Base-by-base conservation (phyloP, 2,888 invertebrate genomes). In the Augochlorella aurata region DNA sequence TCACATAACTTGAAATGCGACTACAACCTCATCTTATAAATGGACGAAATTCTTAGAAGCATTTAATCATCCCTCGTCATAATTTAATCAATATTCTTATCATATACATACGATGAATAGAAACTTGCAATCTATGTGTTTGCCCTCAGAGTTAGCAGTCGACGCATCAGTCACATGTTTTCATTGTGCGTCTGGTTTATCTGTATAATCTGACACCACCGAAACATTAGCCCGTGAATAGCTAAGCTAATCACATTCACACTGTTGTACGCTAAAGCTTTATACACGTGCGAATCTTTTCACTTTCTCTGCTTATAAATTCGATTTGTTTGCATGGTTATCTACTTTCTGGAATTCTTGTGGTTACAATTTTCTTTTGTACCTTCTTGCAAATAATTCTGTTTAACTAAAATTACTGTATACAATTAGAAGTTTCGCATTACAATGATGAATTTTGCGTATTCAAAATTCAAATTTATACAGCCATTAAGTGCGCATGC, bases 1-100 rank as follows among this genome's bases (percentile, higher is more conserved):
- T 16, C 74, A 66, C 79, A 58, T 80, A 82, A 81, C 81, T 76
- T 61, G 67, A 67, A 82, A 74, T 54, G 69, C 47, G 44, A 29
- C 18, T 2, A 38, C 38, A 29, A 0, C 12, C n/a, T 65, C 16
- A 5, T 29, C 29, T 29, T 50, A 47, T 29, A 61, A 3, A 12
- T 8, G 4, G 14, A 21, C 44, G 16, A 45, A 18, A 3, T 44
- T 68, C 45, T 45, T 9, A 18, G 61, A 18, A 63, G 14, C 61
- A 38, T 38, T 63, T 29, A 63, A 63, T 63, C 61, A 63, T 29
- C 16, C 18, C 18, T 58, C 29, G 61, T 29, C 24, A 29, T 63
- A 29, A 63, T 63, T 29, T 29, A 63, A 29, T 63, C 29, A 29
- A 63, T 63, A 63, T 63, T 24, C 8, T 0, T 29, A 63, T 18